Evolutionary conservation across 2,797 vertebrate species (phyloP), one percentile per base, ranked within the genome.

Genomic region (Girardinus metallicus): DNA sequence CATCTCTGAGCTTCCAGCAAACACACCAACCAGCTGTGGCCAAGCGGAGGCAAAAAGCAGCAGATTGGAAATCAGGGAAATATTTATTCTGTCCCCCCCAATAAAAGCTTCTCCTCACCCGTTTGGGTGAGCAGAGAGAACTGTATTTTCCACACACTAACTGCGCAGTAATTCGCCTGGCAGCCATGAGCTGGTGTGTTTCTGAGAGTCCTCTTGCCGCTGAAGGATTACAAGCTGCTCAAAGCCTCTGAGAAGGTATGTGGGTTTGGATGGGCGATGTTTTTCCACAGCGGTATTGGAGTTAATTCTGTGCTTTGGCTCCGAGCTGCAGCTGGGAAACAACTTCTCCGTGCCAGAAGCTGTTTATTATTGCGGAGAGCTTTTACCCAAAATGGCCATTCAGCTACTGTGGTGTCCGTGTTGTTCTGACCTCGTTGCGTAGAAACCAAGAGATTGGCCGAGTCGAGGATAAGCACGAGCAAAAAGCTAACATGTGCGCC

Each of bases 351-450:
- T 92, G 93, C 94, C 94, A 95, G 90, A 94, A 91, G 91, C 90
- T 94, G 92, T 94, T 94, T 94, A 90, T 93, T 93, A 92, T 91
- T 93, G 91, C 89, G 87, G 88, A 90, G 83, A 80, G 90, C 90
- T 93, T 94, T 94, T 93, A 95, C 93, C 92, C 92, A 93, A 93
- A 95, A 95, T 94, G 92, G 91, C 91, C 89, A 95, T 95, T 91
- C 91, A 92, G 93, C 92, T 93, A 91, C 91, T 86, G 92, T 81
- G 85, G 88, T 91, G 89, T 93, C 87, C 91, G 23, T 94, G 93
- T 93, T 94, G 91, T 92, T 90, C 88, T 89, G 91, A 91, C 90
- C 89, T 79, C 84, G 93, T 94, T 92, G 94, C 94, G 60, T 93
- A 76, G 94, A 93, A 93, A 95, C 94, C 83, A 76, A 89, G 90